A percentile compares a stretch with the other conserved stretches of the same genome.
Evolutionary conservation across 2,113 vertebrate genomes (phyloP).

Genomic region (Talpa occidentalis): DNA sequence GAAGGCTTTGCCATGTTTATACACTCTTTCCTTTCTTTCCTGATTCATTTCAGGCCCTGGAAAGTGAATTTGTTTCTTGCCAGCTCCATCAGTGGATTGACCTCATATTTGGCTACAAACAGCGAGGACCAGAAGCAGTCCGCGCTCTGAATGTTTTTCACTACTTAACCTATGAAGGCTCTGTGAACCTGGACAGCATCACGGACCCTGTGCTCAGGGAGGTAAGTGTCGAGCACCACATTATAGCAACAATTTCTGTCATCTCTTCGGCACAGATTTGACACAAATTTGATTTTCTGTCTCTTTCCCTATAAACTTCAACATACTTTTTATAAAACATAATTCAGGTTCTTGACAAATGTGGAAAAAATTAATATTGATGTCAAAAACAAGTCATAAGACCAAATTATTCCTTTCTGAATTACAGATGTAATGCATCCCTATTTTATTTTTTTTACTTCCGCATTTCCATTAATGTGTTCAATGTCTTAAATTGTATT

Average conservation of each 20-base stretch:
- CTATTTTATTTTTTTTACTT: slow-evolving; percentile 25
- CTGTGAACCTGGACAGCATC: slow-evolving; percentile 95
- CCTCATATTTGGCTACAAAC: slow-evolving; percentile 99
- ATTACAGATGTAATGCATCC: neutral
- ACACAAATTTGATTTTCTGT: neutral
- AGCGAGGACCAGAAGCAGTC: slow-evolving; percentile 96
- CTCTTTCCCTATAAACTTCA: slow-evolving; percentile 48
- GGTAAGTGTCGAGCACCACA: slow-evolving; percentile 87
- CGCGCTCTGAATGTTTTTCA: slow-evolving; percentile 98
- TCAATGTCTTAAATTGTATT: neutral
- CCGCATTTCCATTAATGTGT: slow-evolving; percentile 11
- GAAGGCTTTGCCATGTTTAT: neutral
- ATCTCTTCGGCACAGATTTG: slow-evolving; percentile 28
- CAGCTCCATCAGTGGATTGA: slow-evolving; percentile 99
- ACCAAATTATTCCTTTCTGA: neutral
- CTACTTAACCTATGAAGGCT: slow-evolving; percentile 97
- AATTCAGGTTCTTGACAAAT: slow-evolving; percentile 48
- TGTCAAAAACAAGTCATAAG: slow-evolving; percentile 11
- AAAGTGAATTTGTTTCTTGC: slow-evolving; percentile 99
- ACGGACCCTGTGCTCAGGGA: slow-evolving; percentile 94
- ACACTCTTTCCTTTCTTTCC: slow-evolving; percentile 21
- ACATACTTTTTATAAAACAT: slow-evolving; percentile 38
- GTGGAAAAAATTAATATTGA: neutral
- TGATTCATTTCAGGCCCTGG: slow-evolving; percentile 91
- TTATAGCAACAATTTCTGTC: slow-evolving; percentile 48